These are phyloP conservation scores for Geopemphigus sp. DNA, from an alignment of 1,140 invertebrate species.

Conservation along the genomic window DNA sequence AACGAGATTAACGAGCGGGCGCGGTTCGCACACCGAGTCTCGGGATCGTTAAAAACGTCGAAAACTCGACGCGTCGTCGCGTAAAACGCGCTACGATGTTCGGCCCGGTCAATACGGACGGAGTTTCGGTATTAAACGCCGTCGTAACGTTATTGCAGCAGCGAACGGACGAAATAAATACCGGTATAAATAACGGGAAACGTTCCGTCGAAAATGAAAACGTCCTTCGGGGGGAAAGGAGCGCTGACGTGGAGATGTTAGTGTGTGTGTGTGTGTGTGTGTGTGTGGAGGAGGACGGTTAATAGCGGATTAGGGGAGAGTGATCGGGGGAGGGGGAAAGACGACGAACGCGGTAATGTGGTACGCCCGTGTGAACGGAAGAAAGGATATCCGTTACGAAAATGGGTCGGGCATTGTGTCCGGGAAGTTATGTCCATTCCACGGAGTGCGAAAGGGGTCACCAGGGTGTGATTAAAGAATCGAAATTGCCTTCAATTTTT, in stretches of 20 bases:
- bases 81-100: too few species aligned
- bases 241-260: neutral
- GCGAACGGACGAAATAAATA: neutral
- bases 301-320: too few species aligned
- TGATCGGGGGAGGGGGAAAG: too few species aligned
- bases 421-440: slow-evolving; percentile 2
- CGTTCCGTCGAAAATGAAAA: neutral
- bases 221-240: neutral
- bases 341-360: neutral
- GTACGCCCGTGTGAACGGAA: slow-evolving; percentile 9
- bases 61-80: too few species aligned
- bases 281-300: slow-evolving; percentile 6
- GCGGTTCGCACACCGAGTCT: too few species aligned
- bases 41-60: too few species aligned
- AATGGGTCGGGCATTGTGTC: neutral
- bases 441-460: slow-evolving; percentile 18
- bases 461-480: slow-evolving; percentile 6
- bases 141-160: too few species aligned
- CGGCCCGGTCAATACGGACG: too few species aligned
- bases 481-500: neutral
- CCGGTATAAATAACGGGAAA: neutral
- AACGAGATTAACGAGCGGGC: too few species aligned
- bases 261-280: neutral
- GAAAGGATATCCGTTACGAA: slow-evolving; percentile 20
- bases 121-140: too few species aligned